These are phyloP conservation scores for Scaptodrosophila lebanonensis DNA, from an alignment of 1,140 invertebrate species.

Conservation along the genomic window DNA sequence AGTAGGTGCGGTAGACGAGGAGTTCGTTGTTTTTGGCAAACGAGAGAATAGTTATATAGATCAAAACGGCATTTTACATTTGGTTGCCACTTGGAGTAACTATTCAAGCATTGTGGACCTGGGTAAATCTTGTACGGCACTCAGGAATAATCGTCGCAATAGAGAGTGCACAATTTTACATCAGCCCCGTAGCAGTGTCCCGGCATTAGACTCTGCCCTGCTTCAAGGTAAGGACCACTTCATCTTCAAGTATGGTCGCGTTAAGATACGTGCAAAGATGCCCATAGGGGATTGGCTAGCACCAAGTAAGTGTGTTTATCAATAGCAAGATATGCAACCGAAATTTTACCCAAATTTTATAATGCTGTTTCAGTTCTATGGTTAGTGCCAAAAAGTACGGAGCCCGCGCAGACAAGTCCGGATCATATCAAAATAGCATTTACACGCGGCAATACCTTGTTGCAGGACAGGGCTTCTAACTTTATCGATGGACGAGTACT, in stretches of 20 bases:
- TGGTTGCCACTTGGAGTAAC: constrained; percentile 11
- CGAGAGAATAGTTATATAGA: background rate
- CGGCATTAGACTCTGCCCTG: constrained; percentile 1
- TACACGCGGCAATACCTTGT: constrained; percentile 3
- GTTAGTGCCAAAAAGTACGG: background rate
- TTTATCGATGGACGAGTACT: background rate
- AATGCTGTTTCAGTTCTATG: constrained; percentile 23
- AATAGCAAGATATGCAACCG: too few species aligned
- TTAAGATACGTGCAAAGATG: constrained; percentile 18
- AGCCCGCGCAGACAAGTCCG: background rate
- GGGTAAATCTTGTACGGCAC: background rate
- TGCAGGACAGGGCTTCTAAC: background rate
- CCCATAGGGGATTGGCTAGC: constrained; percentile 23
- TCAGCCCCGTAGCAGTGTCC: background rate
- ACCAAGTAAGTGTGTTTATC: constrained; percentile 19
- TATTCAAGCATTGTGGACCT: background rate
- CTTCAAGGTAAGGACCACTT: constrained; percentile 1
- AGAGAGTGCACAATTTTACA: background rate
- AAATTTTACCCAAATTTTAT: background rate
- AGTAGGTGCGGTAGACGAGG: background rate
- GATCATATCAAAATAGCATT: constrained; percentile 24
- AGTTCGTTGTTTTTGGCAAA: constrained; percentile 27
- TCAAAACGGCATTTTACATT: constrained; percentile 8
- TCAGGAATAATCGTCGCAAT: too few species aligned
- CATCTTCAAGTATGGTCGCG: constrained; percentile 23